Evolutionary conservation across 1,140 invertebrate species (phyloP).

Genomic region (Chlorops oryzae): DNA sequence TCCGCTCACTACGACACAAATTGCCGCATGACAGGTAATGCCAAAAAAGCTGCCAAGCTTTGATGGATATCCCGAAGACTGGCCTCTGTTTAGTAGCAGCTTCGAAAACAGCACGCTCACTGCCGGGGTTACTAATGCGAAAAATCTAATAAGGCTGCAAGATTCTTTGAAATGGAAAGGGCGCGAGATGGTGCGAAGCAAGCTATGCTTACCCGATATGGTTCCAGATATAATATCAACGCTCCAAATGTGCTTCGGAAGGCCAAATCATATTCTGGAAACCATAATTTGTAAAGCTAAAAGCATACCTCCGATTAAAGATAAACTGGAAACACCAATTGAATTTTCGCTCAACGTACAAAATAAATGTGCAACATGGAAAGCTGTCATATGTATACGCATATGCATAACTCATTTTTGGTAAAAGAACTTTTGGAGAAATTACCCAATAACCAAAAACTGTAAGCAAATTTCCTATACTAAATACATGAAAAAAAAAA

Average conservation of each 20-base stretch:
- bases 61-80: too few species aligned
- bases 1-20: too few species aligned
- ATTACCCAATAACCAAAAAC: conserved; percentile 4
- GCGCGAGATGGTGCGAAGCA: conserved; percentile 5
- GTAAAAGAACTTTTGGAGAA: conserved; percentile 6
- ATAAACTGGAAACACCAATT: conserved; percentile 3
- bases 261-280: conserved; percentile 5
- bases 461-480: too few species aligned
- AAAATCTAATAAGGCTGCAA: too few species aligned
- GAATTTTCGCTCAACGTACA: conserved; percentile 3
- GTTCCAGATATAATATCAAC: conserved; percentile 10
- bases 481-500: too few species aligned
- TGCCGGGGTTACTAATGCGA: too few species aligned
- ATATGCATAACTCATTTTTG: conserved; percentile 4
- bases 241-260: conserved; percentile 5
- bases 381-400: conserved; percentile 1
- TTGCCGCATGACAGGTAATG: too few species aligned
- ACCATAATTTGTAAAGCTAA: background rate
- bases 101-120: too few species aligned
- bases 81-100: too few species aligned
- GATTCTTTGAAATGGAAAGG: too few species aligned
- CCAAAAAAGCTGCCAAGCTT: too few species aligned
- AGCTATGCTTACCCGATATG: background rate
- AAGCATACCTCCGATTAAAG: conserved; percentile 3
- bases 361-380: conserved; percentile 12